Evolutionary conservation across 2,797 vertebrate species (phyloP), one percentile per base, ranked within the genome.

Genomic region (Molossus molossus): DNA sequence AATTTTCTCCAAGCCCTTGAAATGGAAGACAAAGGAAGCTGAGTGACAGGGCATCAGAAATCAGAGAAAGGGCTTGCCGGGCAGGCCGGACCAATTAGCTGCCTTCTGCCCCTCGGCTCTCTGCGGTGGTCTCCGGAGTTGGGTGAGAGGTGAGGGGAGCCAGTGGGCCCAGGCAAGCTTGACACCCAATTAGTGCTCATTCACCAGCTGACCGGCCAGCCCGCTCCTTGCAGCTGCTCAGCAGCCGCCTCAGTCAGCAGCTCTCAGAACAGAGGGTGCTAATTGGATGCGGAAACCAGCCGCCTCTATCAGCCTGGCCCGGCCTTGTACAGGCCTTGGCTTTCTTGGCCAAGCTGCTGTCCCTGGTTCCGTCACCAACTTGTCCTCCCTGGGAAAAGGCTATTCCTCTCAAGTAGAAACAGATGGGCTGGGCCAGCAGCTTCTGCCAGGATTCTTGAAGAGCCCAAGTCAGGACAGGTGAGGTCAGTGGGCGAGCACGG

Each of bases 121-220:
- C 92, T 25, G 83, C 1, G 37, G 94, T 90, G 84, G 91, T 95
- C 92, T 87, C 45, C 0, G 6, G 95, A 87, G 91, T 53, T 53
- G 23, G 88, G 67, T 55, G 75, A 65, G 92, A 83, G 48, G 48
- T 57, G 81, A 77, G 95, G 97, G 90, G 97, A 98, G 94, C 96
- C 72, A 40, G 97, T 97, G 95, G 97, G 97, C 97, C 97, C 96
- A 95, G 97, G 97, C 69, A 37, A 72, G 84, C 96, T 97, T 97
- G 97, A 98, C 97, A 96, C 90, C 95, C 95, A 97, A 89, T 96
- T 96, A 97, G 96, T 80, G 72, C 85, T 87, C 94, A 70, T 97
- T 98, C 90, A 45, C 57, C 88, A 95, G 96, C 97, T 95, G 96
- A 97, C 97, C 96, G 72, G 97, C 92, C 48, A 9, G 93, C 69